Base-by-base conservation (phyloP, 2,888 invertebrate genomes). In the Acrobeloides nanus region DNA sequence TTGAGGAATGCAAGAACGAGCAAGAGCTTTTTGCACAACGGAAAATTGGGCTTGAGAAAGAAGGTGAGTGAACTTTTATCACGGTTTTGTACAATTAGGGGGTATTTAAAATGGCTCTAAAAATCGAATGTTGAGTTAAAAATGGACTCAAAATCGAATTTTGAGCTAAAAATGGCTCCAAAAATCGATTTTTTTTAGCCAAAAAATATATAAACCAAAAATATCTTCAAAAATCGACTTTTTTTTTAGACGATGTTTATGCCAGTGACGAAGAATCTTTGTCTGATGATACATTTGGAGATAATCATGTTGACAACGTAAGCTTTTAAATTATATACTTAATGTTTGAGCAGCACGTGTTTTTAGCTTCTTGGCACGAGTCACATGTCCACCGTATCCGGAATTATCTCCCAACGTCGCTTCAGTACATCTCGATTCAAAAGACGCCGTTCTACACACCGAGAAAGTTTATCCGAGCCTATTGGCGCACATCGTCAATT, bases 331-430 rank as follows among this genome's bases (percentile, higher is more conserved):
- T n/a, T n/a, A n/a, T n/a, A n/a, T n/a, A n/a, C n/a, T n/a, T n/a
- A n/a, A n/a, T n/a, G n/a, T n/a, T n/a, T n/a, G n/a, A n/a, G n/a
- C n/a, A n/a, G n/a, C n/a, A n/a, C n/a, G n/a, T n/a, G n/a, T n/a
- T n/a, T n/a, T n/a, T n/a, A 62, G 54, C 48, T 69, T 15, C 56
- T 70, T 25, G 70, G 70, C 21, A 57, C 67, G 17, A 61, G 61
- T 3, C 66, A 63, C 45, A 59, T 71, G 62, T 67, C 67, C 10
- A 70, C 70, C 10, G 70, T 70, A 24, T 72, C 71, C 12, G 67
- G 66, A 26, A 70, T 70, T 38, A 54, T 64, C 26, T 51, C 55
- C 17, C 48, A 57, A 4, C 54, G 64, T 4, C 53, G 59, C n/a
- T 42, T 48, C 25, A 55, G 59, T 15, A 59, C 58, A 2, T 41